These are phyloP conservation scores for Orthonyx spaldingii DNA, from an alignment of 2,113 vertebrate species.

Conservation along the genomic window DNA sequence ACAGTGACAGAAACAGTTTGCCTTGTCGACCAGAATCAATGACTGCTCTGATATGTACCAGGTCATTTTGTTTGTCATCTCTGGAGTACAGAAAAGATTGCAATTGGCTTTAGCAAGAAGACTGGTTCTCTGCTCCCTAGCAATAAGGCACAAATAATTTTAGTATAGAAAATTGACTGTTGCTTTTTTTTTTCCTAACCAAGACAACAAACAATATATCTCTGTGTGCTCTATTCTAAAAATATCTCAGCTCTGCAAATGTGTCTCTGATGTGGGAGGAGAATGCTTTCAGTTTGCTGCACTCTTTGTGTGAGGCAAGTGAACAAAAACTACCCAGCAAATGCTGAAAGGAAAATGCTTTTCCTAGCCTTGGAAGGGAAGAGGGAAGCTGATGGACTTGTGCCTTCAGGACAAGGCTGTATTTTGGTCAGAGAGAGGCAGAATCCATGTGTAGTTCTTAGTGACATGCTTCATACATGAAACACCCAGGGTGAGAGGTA, in stretches of 20 bases:
- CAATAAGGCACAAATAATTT: conserved; percentile 52
- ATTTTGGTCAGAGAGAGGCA: not conserved
- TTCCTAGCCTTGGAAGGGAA: not conserved
- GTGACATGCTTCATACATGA: not conserved
- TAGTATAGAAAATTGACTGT: conserved; percentile 39
- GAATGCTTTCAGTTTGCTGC: conserved; percentile 47
- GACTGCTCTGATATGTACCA: conserved; percentile 4
- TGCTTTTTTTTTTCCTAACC: not conserved
- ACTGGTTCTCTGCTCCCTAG: not conserved
- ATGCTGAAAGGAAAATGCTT: conserved; percentile 18
- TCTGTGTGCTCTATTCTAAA: conserved; percentile 61
- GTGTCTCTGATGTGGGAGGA: conserved; percentile 55
- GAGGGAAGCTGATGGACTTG: not conserved
- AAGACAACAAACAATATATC: conserved; percentile 66
- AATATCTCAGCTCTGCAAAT: conserved; percentile 63
- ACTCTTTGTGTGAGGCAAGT: conserved; percentile 40
- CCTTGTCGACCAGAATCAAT: not conserved
- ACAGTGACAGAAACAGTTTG: conserved; percentile 17
- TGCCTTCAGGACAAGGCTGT: not conserved
- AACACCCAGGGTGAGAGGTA: not conserved
- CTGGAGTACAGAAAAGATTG: not conserved
- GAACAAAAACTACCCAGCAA: conserved; percentile 38
- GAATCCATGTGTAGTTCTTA: not conserved
- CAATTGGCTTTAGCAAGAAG: not conserved
- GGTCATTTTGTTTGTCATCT: conserved; percentile 49